Base-by-base conservation (phyloP, 2,113 vertebrate species). In the Ramphastos sulfuratus region DNA sequence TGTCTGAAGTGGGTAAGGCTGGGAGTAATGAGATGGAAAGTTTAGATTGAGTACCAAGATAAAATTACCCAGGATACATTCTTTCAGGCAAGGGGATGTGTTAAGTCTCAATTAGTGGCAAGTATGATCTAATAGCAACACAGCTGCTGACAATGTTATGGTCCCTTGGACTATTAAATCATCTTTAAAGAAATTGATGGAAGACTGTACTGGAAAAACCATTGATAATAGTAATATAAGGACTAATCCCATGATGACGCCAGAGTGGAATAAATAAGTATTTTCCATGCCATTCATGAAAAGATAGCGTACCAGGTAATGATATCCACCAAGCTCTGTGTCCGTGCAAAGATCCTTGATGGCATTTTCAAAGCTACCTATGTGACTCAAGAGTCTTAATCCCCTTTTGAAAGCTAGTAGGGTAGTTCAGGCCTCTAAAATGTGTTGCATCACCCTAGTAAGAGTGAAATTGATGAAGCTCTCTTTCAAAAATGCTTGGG, bases 101-200 rank as follows among this genome's bases (percentile, higher is more conserved):
- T 95, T 89, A 96, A 60, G 61, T 78, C 95, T 95, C 89, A 91
- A 86, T 96, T 90, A 96, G 61, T 30, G 33, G 75, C 33, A 83
- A 83, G n/a, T 54, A 77, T 77, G 79, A 72, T 81, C 82, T 85
- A 96, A 85, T 30, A 35, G 28, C 65, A 46, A 65, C 60, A 33
- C 75, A 75, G 35, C n/a, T 65, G 73, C 82, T 75, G 76, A 91
- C 65, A 89, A 37, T 27, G 7, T 89, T 90, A 92, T 64, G 39
- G 67, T 60, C 61, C 35, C 44, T 42, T 42, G 52, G 15, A 23
- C 61, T 87, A 44, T 58, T 91, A 94, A 93, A 91, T 81, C 25
- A 61, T 90, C 69, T 81, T 82, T 83, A 48, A 77, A 81, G 67
- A 83, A 92, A 85, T 7, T 0, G 2, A 50, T 60, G 59, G 84